Percentiles rank a stretch among this genome's conserved stretches.
phyloP scores from a whole-genome alignment of 2,113 vertebrate species.

The Thermophis baileyi region DNA sequence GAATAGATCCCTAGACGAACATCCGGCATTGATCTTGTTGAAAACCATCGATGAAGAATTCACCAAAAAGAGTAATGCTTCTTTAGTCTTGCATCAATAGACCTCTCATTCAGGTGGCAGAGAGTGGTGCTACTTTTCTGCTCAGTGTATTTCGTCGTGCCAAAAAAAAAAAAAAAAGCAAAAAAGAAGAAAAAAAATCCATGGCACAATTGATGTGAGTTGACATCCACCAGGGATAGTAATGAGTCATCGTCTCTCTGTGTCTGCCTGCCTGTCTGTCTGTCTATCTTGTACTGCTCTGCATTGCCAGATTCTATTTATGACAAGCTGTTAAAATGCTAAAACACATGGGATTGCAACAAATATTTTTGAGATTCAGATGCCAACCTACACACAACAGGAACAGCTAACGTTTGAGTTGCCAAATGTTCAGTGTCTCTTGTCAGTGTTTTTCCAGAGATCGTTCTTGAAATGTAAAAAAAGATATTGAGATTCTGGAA shows the following conservation, averaged over 20 bases:
- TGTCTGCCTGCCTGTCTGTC: neutral
- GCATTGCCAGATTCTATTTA: slow-evolving; percentile 1
- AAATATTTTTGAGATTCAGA: neutral
- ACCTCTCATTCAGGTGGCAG: neutral
- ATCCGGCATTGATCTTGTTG: neutral
- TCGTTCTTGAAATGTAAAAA: neutral
- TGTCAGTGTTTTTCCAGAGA: neutral
- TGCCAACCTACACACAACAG: slow-evolving; percentile 7
- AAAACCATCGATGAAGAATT: neutral
- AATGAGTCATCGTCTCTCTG: neutral
- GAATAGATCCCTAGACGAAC: neutral
- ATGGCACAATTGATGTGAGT: neutral
- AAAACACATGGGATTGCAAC: slow-evolving; percentile 1
- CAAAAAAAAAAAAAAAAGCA: neutral
- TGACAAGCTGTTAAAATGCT: slow-evolving; percentile 18
- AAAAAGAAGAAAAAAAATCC: neutral
- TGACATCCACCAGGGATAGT: neutral
- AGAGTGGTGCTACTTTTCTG: neutral
- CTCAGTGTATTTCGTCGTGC: neutral
- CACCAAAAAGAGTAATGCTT: neutral
- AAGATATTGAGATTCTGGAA: neutral
- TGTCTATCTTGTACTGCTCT: neutral
- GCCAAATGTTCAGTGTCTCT: neutral
- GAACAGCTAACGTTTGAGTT: neutral
- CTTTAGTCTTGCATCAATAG: neutral